Base-by-base conservation (phyloP, 1,140 invertebrate genomes). In the Drosophila sp. region DNA sequence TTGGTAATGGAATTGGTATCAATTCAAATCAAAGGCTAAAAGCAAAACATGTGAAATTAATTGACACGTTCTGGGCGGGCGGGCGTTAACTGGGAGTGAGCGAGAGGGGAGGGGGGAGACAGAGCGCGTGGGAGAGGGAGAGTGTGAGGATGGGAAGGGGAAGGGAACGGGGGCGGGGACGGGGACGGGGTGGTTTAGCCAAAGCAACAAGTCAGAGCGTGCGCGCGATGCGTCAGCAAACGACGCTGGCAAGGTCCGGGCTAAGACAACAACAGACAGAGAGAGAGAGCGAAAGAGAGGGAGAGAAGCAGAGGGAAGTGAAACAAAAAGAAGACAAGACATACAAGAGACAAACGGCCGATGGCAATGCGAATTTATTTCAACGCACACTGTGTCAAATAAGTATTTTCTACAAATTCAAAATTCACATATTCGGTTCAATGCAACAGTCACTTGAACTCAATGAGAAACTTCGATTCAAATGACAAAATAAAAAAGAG, bases 31-130 rank as follows among this genome's bases (percentile, higher is more conserved):
- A 70, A 46, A 53, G 38, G 25, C 34, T 36, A 54, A 51, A 69
- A 48, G 43, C 64, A 11, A 84, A 83, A 79, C 82, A 89, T 87
- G 82, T 89, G 79, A 87, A 89, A 87, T 89, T 79, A 89, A 83
- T 87, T 89, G 89, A 77, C 83, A 89, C 76, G 76, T 89, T 89
- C n/a, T 18, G 9, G 66, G 43, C 29, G 59, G 36, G 56, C 56
- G 58, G 36, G 32, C 34, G 53, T 21, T 9, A 36, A 27, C 41
- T 6, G 9, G 14, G 29, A 46, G 16, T 11, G 8, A 4, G 18
- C 11, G 18, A 25, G 9, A 7, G n/a, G n/a, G n/a, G n/a, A n/a
- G n/a, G n/a, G n/a, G n/a, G n/a, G 40, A 16, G n/a, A 43, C 18
- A 27, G 45, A 27, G 27, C 11, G 36, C 11, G 14, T 32, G 53